Conservation (phyloP, 1,140 invertebrate species). For the Brachionus rubens region DNA sequence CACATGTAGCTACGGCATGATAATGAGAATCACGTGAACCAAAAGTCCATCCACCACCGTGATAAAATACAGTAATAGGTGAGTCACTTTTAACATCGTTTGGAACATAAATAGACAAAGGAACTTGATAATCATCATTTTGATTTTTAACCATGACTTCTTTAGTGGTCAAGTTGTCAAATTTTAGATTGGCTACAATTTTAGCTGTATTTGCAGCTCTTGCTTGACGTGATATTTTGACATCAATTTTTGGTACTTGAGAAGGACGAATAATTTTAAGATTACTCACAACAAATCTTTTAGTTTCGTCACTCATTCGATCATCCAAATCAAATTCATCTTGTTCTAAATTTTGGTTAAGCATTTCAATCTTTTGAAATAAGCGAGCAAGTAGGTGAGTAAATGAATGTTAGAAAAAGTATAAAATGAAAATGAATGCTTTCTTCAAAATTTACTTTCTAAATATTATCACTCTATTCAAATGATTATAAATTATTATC, state of each 20-base stretch:
- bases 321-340: constrained; percentile 34
- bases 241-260: neutral
- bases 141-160: constrained; percentile 20
- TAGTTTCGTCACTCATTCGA: constrained; percentile 30
- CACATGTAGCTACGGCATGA: neutral
- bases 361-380: too few species aligned
- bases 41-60: constrained; percentile 45
- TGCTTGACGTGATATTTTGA: neutral
- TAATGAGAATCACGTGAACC: constrained; percentile 16
- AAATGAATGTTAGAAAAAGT: too few species aligned
- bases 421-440: too few species aligned
- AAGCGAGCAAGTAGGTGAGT: too few species aligned
- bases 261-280: neutral
- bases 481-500: too few species aligned
- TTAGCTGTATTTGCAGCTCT: constrained; percentile 23
- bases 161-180: neutral
- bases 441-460: too few species aligned
- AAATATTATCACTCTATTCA: too few species aligned
- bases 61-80: constrained; percentile 36
- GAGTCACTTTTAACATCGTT: neutral
- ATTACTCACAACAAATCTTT: neutral
- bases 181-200: neutral
- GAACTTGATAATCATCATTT: constrained; percentile 13
- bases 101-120: neutral
- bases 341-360: neutral